Conservation (phyloP, 2,113 vertebrate species). For the Pollimyrus isidori region DNA sequence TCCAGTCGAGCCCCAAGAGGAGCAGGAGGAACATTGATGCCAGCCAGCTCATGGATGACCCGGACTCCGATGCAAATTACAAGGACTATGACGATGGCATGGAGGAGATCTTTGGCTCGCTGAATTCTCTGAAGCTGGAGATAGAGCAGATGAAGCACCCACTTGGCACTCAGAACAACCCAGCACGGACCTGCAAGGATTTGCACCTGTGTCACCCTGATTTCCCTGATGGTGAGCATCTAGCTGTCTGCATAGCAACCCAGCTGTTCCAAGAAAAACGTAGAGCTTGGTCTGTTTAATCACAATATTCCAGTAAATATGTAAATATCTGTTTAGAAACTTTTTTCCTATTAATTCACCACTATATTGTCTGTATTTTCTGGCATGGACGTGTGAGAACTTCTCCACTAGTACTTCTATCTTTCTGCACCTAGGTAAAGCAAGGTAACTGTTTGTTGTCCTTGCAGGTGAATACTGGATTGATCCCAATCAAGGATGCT, state of each 20-base stretch:
- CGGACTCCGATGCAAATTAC: constrained; percentile 55
- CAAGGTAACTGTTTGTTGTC: neutral
- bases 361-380: neutral
- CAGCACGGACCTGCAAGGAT: constrained; percentile 92
- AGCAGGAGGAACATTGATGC: constrained; percentile 64
- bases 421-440: neutral
- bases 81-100: constrained; percentile 73
- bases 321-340: neutral
- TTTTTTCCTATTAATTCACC: neutral
- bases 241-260: too few relatives aligned
- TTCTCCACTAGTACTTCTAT: neutral
- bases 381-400: neutral
- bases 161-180: constrained; percentile 79
- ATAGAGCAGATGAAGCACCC: constrained; percentile 92
- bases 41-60: constrained; percentile 72
- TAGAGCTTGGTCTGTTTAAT: neutral
- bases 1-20: constrained; percentile 60
- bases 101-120: constrained; percentile 89
- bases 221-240: constrained; percentile 72
- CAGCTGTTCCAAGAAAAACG: neutral
- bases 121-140: constrained; percentile 86
- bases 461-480: constrained; percentile 92
- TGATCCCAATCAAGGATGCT: constrained; percentile 95
- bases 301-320: neutral
- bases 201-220: constrained; percentile 81